Evolutionary conservation across 1,140 invertebrate genomes (phyloP).

Genomic region (Chelonus insularis): DNA sequence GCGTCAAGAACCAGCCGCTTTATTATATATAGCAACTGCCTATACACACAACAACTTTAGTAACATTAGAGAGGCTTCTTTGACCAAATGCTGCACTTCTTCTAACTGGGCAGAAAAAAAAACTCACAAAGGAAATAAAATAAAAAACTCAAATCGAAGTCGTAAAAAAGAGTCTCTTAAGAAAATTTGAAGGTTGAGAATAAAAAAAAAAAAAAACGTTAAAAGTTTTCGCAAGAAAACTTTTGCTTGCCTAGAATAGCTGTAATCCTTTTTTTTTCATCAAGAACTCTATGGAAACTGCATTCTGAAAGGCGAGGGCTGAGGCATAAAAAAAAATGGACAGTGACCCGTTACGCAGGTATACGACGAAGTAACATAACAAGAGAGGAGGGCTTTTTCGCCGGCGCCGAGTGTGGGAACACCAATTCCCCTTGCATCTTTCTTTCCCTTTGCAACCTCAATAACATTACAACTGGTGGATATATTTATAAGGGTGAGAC

Average conservation of each 20-base stretch:
- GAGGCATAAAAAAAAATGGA: slow-evolving; percentile 9
- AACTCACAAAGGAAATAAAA: too few relatives aligned
- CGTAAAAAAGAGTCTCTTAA: too few relatives aligned
- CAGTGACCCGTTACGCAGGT: slow-evolving; percentile 20
- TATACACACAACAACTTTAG: too few relatives aligned
- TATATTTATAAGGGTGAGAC: slow-evolving; percentile 16
- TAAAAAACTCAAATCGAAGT: too few relatives aligned
- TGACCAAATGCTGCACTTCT: too few relatives aligned
- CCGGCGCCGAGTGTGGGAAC: slow-evolving; percentile 27
- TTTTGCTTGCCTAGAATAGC: too few relatives aligned
- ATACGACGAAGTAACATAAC: slow-evolving; percentile 9
- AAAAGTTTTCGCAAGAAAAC: too few relatives aligned
- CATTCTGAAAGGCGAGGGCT: neutral
- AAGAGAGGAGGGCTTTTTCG: slow-evolving; percentile 13
- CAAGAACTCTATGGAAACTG: neutral
- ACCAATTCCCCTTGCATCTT: slow-evolving; percentile 20
- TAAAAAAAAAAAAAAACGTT: too few relatives aligned
- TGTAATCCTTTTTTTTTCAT: neutral
- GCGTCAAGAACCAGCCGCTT: neutral
- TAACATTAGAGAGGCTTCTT: too few relatives aligned
- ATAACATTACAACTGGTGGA: neutral
- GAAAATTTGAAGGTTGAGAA: too few relatives aligned
- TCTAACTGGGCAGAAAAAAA: too few relatives aligned
- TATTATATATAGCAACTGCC: neutral
- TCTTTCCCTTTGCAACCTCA: slow-evolving; percentile 1